Evolutionary conservation across 2,113 vertebrate genomes (phyloP).

Genomic region (Pyrgilauda ruficollis): DNA sequence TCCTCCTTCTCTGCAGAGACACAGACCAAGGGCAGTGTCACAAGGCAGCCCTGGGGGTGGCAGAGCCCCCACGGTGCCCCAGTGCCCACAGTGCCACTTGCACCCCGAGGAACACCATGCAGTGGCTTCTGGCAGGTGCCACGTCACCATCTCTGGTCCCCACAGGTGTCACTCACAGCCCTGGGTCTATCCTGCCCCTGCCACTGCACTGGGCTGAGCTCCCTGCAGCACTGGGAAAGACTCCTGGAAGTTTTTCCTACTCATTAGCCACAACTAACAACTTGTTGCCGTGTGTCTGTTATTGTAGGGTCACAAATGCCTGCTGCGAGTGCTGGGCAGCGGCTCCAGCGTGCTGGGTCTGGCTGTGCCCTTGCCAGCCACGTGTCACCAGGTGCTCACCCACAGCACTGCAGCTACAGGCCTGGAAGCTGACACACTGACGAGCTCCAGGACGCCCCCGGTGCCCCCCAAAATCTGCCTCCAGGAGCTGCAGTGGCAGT

Average conservation of each 20-base stretch:
- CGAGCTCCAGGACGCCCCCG: fast-evolving
- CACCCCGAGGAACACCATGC: fast-evolving
- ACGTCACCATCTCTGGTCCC: fast-evolving
- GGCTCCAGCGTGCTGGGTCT: not conserved
- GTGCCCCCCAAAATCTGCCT: not conserved
- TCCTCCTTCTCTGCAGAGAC: constrained; percentile 80
- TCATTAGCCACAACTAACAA: not conserved
- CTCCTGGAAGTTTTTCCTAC: not conserved
- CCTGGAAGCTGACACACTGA: not conserved
- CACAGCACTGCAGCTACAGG: fast-evolving
- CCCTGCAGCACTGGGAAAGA: not conserved
- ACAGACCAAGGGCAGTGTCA: not conserved
- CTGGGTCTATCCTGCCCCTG: not conserved
- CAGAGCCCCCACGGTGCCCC: not conserved
- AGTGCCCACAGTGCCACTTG: not conserved
- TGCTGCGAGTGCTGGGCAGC: fast-evolving
- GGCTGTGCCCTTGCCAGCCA: not conserved
- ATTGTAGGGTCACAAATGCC: not conserved
- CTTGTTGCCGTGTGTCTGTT: not conserved
- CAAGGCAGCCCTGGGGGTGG: not conserved
- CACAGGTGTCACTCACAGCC: fast-evolving
- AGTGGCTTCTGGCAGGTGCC: not conserved
- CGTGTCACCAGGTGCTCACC: fast-evolving
- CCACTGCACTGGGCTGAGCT: not conserved
- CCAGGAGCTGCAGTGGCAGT: not conserved